A percentile compares a stretch with the other conserved stretches of the same genome.
These are phyloP conservation scores for Rhinella marina DNA, from an alignment of 2,797 vertebrate genomes.

Conservation along the genomic window DNA sequence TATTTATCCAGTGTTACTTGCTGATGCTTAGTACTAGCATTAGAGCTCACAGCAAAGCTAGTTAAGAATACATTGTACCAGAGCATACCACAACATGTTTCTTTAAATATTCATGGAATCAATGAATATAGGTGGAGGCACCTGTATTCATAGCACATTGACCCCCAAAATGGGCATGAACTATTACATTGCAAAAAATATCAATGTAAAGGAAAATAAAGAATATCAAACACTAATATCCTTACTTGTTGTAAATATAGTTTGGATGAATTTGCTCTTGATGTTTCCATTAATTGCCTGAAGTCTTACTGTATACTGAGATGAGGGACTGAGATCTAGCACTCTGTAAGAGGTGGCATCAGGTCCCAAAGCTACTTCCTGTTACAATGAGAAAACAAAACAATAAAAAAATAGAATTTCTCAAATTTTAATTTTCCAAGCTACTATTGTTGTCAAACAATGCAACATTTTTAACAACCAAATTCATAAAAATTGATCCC, in stretches of 20 bases:
- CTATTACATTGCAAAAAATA: background rate
- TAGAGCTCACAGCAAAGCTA: background rate
- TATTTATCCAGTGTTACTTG: background rate
- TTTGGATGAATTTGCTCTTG: constrained; percentile 83
- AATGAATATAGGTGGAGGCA: no score
- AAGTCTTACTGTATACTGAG: constrained; percentile 84
- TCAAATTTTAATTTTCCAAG: background rate
- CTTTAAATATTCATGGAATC: no score
- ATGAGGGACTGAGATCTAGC: constrained; percentile 85
- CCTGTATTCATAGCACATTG: background rate
- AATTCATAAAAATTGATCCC: no score
- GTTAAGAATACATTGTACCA: background rate
- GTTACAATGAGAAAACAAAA: constrained; percentile 49
- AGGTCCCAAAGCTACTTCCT: constrained; percentile 89
- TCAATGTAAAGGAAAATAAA: background rate
- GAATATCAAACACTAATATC: background rate
- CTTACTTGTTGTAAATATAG: constrained; percentile 91
- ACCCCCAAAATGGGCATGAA: background rate
- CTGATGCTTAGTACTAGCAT: background rate
- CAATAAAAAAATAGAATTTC: no score
- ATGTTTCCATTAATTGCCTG: constrained; percentile 85
- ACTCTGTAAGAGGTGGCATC: constrained; percentile 88
- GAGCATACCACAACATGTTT: no score
- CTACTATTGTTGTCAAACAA: no score
- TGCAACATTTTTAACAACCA: no score